A percentile compares a stretch with the other conserved stretches of the same genome.
Conservation (phyloP, 2,113 vertebrate species). For the Nansenia antarctica region DNA sequence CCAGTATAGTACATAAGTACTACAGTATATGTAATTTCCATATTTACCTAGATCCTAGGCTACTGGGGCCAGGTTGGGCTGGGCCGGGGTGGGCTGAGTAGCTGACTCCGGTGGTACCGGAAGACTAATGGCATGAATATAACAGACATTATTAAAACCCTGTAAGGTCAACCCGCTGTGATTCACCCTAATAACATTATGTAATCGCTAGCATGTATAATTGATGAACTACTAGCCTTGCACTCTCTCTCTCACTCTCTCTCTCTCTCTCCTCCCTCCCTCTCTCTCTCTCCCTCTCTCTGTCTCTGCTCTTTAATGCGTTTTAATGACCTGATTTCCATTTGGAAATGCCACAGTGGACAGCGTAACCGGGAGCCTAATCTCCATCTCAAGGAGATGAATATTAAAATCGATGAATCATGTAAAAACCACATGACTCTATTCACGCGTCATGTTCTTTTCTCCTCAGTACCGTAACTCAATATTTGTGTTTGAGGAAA, state of each 20-base stretch:
- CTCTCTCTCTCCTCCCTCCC: neutral
- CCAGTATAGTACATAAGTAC: too few species aligned
- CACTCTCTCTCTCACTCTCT: neutral
- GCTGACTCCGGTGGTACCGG: too few species aligned
- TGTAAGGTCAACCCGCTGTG: too few species aligned
- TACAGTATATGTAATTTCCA: too few species aligned
- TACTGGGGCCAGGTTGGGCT: too few species aligned
- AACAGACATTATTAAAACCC: too few species aligned
- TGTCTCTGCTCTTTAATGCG: neutral
- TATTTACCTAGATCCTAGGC: too few species aligned
- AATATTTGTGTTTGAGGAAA: neutral
- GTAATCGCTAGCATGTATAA: too few species aligned
- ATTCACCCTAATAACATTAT: too few species aligned
- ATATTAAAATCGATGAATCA: neutral
- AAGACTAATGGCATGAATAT: too few species aligned
- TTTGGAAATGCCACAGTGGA: neutral
- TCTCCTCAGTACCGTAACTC: neutral
- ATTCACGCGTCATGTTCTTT: neutral
- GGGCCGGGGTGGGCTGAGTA: too few species aligned
- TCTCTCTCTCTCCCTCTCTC: neutral
- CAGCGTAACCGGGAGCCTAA: neutral
- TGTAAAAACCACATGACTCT: neutral
- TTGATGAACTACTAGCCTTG: neutral
- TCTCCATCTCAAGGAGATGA: slow-evolving; percentile 17
- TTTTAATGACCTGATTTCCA: neutral